Percentiles rank a stretch among this genome's conserved stretches.
These are phyloP conservation scores for Corydoras maculifer DNA, from an alignment of 2,113 vertebrate genomes.

Conservation along the genomic window DNA sequence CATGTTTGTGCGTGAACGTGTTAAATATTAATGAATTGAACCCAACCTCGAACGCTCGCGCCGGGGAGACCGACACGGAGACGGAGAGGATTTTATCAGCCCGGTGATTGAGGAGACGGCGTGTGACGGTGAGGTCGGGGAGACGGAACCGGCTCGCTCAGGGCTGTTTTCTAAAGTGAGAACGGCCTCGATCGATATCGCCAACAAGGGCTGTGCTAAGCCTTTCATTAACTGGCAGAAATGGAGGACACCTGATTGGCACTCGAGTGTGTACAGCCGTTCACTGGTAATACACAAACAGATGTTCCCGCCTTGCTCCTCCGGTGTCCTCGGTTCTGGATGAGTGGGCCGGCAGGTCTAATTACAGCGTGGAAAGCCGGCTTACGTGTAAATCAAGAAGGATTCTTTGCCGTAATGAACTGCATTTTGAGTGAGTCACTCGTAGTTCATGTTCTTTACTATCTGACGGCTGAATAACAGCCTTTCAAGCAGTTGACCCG, in stretches of 20 bases:
- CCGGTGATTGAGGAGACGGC: neutral
- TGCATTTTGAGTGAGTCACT: neutral
- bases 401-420: neutral
- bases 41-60: neutral
- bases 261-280: constrained; percentile 1
- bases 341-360: neutral
- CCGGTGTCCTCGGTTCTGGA: neutral
- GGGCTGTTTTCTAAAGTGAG: constrained; percentile 28
- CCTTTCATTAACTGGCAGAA: constrained; percentile 35
- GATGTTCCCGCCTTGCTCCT: neutral
- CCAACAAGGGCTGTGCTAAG: constrained; percentile 22
- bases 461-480: no score
- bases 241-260: constrained; percentile 29
- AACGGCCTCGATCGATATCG: constrained; percentile 32
- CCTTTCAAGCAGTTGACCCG: no score
- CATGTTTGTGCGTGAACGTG: no score
- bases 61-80: neutral
- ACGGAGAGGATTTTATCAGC: neutral
- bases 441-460: neutral
- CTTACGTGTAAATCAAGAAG: no score
- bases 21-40: no score
- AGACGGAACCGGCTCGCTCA: constrained; percentile 3
- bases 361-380: neutral
- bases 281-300: neutral
- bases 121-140: constrained; percentile 4